Evolutionary conservation across 2,888 invertebrate species (phyloP).

Genomic region (Balanococcus diminutus): DNA sequence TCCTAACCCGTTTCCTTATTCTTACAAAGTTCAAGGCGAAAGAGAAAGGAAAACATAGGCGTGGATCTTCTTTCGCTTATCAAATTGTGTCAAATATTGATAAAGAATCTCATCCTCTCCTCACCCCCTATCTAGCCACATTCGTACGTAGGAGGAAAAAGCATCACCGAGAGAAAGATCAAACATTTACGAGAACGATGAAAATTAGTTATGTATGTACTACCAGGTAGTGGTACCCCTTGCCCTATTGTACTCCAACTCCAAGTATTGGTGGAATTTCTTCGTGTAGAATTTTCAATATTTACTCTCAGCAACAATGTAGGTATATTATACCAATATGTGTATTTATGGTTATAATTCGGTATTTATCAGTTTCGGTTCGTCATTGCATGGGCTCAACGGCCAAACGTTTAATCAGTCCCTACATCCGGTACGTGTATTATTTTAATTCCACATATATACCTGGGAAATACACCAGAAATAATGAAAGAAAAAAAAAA

Average conservation of each 20-base stretch:
- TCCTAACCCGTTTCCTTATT: background rate
- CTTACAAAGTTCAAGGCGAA: background rate
- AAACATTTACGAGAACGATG: background rate
- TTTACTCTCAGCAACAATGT: background rate
- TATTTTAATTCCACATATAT: background rate
- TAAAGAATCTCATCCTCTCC: background rate
- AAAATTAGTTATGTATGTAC: background rate
- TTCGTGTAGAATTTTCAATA: background rate
- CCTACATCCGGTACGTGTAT: slow-evolving; percentile 16
- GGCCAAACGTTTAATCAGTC: slow-evolving; percentile 25
- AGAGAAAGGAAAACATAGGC: background rate
- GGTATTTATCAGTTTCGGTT: background rate
- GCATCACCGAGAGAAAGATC: background rate
- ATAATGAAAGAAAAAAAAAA: slow-evolving; percentile 6
- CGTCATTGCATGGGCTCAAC: slow-evolving; percentile 5
- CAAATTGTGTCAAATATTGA: background rate
- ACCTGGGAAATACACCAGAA: background rate
- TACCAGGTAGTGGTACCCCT: background rate
- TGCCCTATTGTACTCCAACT: too few relatives aligned
- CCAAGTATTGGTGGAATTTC: background rate
- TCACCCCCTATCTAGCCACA: background rate
- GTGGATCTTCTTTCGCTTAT: background rate
- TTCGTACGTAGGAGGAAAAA: background rate
- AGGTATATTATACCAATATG: background rate
- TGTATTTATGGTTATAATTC: background rate